A percentile compares a stretch with the other conserved stretches of the same genome.
Evolutionary conservation across 1,140 invertebrate species (phyloP).

Genomic region (Littorina saxatilis): DNA sequence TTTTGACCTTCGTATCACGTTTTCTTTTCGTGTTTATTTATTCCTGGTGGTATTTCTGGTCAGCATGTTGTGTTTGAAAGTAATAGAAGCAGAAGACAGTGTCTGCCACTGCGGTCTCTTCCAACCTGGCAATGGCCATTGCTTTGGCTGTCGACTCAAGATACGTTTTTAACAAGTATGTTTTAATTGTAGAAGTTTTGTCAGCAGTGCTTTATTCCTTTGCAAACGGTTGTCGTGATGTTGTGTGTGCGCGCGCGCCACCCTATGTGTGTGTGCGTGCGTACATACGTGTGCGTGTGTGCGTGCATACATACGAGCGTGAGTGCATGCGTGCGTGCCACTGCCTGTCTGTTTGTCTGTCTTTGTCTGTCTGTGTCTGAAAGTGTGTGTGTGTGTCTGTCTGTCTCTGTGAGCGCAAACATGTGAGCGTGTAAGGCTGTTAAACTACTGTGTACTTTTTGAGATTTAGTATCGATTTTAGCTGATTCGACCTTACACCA

Average conservation of each 20-base stretch:
- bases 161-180: not conserved
- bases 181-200: too few species aligned
- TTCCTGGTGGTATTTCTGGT: not conserved
- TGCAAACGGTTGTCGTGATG: too few species aligned
- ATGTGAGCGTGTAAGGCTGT: too few species aligned
- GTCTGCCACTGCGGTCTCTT: not conserved
- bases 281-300: not conserved
- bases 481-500: too few species aligned
- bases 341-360: too few species aligned
- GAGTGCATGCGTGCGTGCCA: not conserved
- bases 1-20: not conserved
- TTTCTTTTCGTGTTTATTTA: not conserved
- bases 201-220: too few species aligned
- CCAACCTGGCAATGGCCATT: not conserved
- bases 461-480: too few species aligned
- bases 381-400: too few species aligned
- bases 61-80: not conserved
- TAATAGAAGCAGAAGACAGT: not conserved
- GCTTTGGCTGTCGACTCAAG: too few species aligned
- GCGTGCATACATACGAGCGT: not conserved
- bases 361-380: too few species aligned
- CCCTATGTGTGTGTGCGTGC: not conserved
- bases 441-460: too few species aligned
- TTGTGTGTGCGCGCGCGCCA: not conserved
- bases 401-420: too few species aligned